Evolutionary conservation across 1,140 invertebrate genomes (phyloP), one percentile per base, ranked within the genome.

Genomic region (Adoxophyes honmai): DNA sequence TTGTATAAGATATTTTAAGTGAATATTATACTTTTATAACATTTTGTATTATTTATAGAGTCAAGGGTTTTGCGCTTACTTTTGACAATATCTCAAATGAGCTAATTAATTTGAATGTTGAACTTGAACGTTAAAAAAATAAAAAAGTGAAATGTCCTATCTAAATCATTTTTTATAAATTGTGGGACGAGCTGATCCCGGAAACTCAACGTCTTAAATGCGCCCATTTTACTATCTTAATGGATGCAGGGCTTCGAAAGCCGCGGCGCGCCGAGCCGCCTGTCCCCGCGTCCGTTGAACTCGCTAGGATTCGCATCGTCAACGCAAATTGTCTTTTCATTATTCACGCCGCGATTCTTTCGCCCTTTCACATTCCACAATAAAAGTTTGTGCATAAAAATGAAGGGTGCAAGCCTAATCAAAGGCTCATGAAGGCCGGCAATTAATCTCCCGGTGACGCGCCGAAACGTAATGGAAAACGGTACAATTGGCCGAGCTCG

Each of bases 271-370:
- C 21, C 58, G 37, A 54, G 28, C 51, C 52, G 60, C 59, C 71
- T 66, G 67, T 68, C 52, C 59, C 35, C 60, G 34, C 64, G 75
- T 75, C 55, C 68, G 62, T 75, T 75, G 73, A 73, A 75, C 74
- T 65, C 58, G 52, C 57, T 57, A 72, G 68, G 67, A 71, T 73
- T 74, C 66, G 63, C 62, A 63, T 75, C 66, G 66, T 71, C 70
- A 66, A 75, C 75, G 70, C 64, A 74, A 78, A 80, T 73, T 75
- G 70, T 80, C 68, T 80, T 78, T 80, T 73, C 76, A 78, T 80
- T 80, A 78, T 78, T 78, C 73, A 80, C 70, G 62, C 69, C 62
- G 66, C 70, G 68, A 80, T 75, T 75, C 77, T 78, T 78, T 74
- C 59, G 61, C 59, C 64, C 66, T 77, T 77, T 74, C 66, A 75